Conservation (phyloP, 2,797 vertebrate species). For the Semaprochilodus insignis region DNA sequence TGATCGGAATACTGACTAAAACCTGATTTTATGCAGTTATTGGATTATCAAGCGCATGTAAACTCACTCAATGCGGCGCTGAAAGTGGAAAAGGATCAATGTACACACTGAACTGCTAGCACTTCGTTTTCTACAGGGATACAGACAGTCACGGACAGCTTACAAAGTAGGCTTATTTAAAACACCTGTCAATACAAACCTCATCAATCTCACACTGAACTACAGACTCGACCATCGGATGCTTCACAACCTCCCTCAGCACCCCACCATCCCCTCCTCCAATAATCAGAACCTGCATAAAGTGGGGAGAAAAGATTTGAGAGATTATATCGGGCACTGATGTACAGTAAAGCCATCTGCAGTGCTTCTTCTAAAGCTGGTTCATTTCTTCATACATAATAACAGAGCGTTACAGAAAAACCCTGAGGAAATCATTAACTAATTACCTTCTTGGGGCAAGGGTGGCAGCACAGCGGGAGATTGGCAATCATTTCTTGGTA, state of each 20-base stretch:
- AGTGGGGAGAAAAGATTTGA: background rate
- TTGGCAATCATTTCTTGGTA: constrained; percentile 99
- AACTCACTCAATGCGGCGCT: too few species aligned
- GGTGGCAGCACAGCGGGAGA: constrained; percentile 93
- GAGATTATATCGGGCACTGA: background rate
- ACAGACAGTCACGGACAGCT: background rate
- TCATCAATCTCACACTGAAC: constrained; percentile 97
- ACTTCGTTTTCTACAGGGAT: background rate
- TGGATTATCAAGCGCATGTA: too few species aligned
- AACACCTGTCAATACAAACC: constrained; percentile 72
- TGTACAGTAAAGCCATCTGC: background rate
- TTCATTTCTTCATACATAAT: background rate
- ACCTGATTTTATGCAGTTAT: too few species aligned
- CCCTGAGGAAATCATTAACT: background rate
- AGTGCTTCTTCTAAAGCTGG: background rate
- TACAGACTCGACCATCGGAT: constrained; percentile 89
- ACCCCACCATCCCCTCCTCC: constrained; percentile 96
- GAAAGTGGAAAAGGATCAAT: background rate
- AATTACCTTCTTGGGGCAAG: constrained; percentile 90
- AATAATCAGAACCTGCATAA: constrained; percentile 90
- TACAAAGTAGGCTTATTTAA: too few species aligned
- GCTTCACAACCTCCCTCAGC: constrained; percentile 93
- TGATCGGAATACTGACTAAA: too few species aligned
- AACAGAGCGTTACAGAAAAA: background rate
- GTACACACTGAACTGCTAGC: background rate